phyloP scores from a whole-genome alignment of 1,140 invertebrate species.

The Cyrtorhinus lividipennis region DNA sequence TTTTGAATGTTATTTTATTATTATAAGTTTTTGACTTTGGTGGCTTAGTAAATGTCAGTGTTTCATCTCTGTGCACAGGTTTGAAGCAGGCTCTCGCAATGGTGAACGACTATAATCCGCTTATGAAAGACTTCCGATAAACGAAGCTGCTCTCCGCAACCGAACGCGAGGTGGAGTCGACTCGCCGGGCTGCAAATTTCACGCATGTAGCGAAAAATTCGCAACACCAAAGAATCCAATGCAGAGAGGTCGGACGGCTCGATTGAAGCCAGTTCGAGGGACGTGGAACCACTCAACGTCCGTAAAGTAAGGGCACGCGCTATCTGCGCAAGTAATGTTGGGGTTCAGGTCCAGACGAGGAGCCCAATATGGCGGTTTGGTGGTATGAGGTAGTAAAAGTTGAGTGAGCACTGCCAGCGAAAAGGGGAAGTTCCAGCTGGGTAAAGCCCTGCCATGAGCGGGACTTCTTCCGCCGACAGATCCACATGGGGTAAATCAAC shows the following conservation, averaged over 20 bases:
- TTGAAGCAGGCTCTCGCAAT: constrained; percentile 92
- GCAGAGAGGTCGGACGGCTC: constrained; percentile 73
- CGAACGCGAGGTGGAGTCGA: constrained; percentile 80
- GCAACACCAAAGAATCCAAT: constrained; percentile 97
- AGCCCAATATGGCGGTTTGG: not conserved
- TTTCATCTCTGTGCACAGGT: too few relatives aligned
- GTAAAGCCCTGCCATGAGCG: too few relatives aligned
- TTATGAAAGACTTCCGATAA: constrained; percentile 99
- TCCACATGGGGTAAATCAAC: too few relatives aligned
- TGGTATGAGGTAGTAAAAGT: too few relatives aligned
- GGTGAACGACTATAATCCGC: constrained; percentile 94
- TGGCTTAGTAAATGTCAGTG: too few relatives aligned
- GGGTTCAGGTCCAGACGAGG: constrained; percentile 1
- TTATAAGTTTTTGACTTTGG: constrained; percentile 1
- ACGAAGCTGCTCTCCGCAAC: constrained; percentile 95
- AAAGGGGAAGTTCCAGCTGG: too few relatives aligned
- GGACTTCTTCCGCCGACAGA: too few relatives aligned
- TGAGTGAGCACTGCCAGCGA: too few relatives aligned
- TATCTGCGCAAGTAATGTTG: too few relatives aligned
- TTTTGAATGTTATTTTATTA: too few relatives aligned
- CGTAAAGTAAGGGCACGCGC: constrained; percentile 81
- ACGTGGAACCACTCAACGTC: constrained; percentile 82
- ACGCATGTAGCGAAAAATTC: constrained; percentile 87
- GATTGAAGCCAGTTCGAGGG: constrained; percentile 96
- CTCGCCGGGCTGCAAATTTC: constrained; percentile 89